Conservation (phyloP, 2,113 vertebrate species). For the Campylomormyrus numenius region DNA sequence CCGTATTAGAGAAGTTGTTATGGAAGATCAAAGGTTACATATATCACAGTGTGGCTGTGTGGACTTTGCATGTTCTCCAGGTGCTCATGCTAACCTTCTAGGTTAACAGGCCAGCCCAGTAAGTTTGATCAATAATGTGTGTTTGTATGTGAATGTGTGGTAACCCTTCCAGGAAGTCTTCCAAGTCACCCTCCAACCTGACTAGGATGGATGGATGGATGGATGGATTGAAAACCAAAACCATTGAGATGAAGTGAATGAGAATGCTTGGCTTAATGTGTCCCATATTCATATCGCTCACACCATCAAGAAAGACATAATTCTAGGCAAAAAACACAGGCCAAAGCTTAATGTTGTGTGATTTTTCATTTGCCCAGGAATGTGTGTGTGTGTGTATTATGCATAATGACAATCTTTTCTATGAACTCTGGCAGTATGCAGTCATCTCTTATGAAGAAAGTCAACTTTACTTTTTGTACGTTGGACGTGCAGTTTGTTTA, state of each 20-base stretch:
- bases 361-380: too few species aligned
- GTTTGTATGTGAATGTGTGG: neutral
- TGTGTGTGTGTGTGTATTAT: too few species aligned
- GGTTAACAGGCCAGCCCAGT: neutral
- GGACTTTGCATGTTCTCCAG: neutral
- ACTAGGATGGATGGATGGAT: neutral
- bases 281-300: neutral
- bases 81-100: neutral
- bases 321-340: neutral
- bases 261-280: neutral
- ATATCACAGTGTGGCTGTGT: neutral
- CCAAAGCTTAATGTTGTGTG: too few species aligned
- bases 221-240: neutral
- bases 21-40: neutral
- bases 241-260: neutral
- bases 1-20: neutral
- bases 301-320: neutral
- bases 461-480: too few species aligned
- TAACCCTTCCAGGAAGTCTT: neutral
- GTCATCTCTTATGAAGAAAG: too few species aligned
- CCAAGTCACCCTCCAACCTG: neutral
- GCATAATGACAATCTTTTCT: too few species aligned
- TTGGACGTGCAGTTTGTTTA: neutral
- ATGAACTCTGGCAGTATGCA: too few species aligned
- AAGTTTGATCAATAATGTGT: neutral